Conservation (phyloP, 2,888 invertebrate species). For the Amaurobius ferox region DNA sequence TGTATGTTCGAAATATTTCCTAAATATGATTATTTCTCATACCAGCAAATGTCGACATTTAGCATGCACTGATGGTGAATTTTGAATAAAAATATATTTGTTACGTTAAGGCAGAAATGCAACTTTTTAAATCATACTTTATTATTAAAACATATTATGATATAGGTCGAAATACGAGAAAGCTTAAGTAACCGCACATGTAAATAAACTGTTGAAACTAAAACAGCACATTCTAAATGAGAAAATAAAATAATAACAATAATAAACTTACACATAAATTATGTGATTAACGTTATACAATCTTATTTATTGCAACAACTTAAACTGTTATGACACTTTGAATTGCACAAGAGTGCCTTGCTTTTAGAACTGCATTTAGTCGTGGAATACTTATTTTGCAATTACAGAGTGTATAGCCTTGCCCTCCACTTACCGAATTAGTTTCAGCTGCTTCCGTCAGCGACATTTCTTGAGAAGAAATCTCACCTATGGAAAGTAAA, state of each 20-base stretch:
- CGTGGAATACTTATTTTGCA: slow-evolving; percentile 41
- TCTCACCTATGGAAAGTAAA: slow-evolving; percentile 37
- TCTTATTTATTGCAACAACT: slow-evolving; percentile 3
- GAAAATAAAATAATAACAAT: not conserved
- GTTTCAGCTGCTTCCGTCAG: slow-evolving; percentile 39
- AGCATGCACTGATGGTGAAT: too few relatives aligned
- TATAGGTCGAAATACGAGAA: not conserved
- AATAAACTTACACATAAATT: slow-evolving; percentile 33
- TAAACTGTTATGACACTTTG: slow-evolving; percentile 30
- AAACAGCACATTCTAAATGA: slow-evolving; percentile 1
- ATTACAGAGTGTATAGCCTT: slow-evolving; percentile 23
- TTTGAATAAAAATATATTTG: too few relatives aligned
- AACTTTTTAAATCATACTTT: too few relatives aligned
- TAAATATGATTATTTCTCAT: too few relatives aligned
- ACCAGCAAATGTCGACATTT: too few relatives aligned
- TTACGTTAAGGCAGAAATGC: too few relatives aligned
- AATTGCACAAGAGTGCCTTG: slow-evolving; percentile 32
- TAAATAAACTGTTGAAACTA: not conserved
- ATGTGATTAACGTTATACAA: slow-evolving; percentile 5
- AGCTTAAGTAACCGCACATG: not conserved
- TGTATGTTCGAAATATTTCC: too few relatives aligned
- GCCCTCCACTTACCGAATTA: slow-evolving; percentile 31
- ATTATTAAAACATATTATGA: too few relatives aligned
- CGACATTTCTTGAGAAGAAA: slow-evolving; percentile 53
- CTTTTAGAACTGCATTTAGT: slow-evolving; percentile 23